Percentiles rank a stretch among this genome's conserved stretches.
phyloP scores from a whole-genome alignment of 53 echinoderm and acorn worm species.

The Luidia sarsii region DNA sequence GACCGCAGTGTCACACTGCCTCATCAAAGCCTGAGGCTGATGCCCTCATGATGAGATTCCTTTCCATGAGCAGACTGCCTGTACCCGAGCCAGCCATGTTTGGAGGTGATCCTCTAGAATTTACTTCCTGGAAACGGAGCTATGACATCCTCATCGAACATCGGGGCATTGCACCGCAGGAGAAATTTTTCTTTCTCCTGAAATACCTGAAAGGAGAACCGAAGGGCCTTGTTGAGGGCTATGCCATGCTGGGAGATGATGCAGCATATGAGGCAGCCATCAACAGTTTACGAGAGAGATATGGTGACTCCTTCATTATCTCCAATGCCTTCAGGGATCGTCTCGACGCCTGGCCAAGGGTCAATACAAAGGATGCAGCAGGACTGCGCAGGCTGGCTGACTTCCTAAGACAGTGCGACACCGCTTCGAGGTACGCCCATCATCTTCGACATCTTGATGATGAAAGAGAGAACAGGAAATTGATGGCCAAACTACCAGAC shows the following conservation, averaged over 20 bases:
- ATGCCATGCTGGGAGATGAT: neutral
- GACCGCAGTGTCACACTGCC: too few species aligned
- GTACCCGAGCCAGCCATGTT: conserved; percentile 48
- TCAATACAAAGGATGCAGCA: conserved; percentile 10
- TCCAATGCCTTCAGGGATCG: conserved; percentile 52
- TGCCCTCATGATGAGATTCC: too few species aligned
- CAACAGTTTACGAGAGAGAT: conserved; percentile 23
- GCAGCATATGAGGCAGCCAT: conserved; percentile 21
- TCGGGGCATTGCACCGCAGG: conserved; percentile 13
- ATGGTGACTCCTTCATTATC: conserved; percentile 41
- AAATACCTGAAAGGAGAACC: conserved; percentile 24
- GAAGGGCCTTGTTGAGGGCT: conserved; percentile 15
- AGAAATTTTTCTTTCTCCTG: conserved; percentile 20
- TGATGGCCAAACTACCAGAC: conserved; percentile 39
- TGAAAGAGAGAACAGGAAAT: conserved; percentile 42
- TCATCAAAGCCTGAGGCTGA: too few species aligned
- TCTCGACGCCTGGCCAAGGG: conserved; percentile 41
- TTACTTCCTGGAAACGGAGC: conserved; percentile 29
- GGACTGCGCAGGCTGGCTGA: conserved; percentile 25
- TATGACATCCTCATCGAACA: conserved; percentile 37
- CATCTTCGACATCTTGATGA: conserved; percentile 26
- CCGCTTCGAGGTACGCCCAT: conserved; percentile 5
- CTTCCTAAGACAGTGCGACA: conserved; percentile 36
- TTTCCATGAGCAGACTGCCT: conserved; percentile 39
- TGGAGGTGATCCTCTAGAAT: conserved; percentile 35